Percentiles rank a stretch among this genome's conserved stretches.
phyloP scores from a whole-genome alignment of 2,888 invertebrate species.

The Pedicia rivosa region DNA sequence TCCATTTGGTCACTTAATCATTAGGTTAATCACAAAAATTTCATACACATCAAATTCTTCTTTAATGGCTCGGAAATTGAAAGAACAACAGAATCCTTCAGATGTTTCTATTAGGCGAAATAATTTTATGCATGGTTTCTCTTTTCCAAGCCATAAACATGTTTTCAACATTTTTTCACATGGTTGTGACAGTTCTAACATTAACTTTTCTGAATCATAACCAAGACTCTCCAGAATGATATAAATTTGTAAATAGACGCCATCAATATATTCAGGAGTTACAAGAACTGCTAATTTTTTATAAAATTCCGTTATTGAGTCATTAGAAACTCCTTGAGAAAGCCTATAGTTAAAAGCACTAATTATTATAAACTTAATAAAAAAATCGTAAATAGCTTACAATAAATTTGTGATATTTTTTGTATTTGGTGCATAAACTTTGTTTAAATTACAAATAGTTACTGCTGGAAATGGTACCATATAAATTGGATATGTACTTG shows the following conservation, averaged over 20 bases:
- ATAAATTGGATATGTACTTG: conserved; percentile 47
- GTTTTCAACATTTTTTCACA: conserved; percentile 18
- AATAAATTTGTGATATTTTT: conserved; percentile 30
- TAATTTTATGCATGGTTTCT: conserved; percentile 18
- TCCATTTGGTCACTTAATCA: no score
- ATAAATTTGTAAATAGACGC: conserved; percentile 15
- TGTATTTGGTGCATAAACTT: conserved; percentile 36
- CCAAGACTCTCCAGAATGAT: conserved; percentile 15
- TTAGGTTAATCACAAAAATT: no score
- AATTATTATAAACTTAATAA: background rate
- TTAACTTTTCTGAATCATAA: conserved; percentile 19
- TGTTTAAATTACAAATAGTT: conserved; percentile 44
- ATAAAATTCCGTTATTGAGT: conserved; percentile 16
- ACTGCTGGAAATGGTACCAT: conserved; percentile 48
- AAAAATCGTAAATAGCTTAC: conserved; percentile 27
- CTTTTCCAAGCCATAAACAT: conserved; percentile 19
- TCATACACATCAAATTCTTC: conserved; percentile 2
- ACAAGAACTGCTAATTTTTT: conserved; percentile 18
- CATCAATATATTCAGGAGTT: conserved; percentile 17
- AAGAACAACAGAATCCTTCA: conserved; percentile 24
- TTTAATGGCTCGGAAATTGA: conserved; percentile 20
- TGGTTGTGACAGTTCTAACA: conserved; percentile 23
- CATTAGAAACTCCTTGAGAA: conserved; percentile 6
- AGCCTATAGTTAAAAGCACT: conserved; percentile 7
- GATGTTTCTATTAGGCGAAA: conserved; percentile 20